Conservation (phyloP, 2,797 vertebrate genomes). For the Trachurus trachurus region DNA sequence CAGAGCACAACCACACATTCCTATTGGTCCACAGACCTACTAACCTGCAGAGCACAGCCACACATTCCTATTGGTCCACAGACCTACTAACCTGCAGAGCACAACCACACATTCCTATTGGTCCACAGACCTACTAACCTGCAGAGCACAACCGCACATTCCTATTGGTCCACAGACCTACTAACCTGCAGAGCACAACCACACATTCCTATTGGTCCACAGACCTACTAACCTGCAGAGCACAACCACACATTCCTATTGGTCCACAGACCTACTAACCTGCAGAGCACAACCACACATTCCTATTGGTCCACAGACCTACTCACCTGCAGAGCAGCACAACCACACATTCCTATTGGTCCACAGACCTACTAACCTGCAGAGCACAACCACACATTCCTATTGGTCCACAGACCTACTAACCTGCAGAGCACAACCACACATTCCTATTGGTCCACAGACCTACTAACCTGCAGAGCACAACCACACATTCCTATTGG, state of each 20-base stretch:
- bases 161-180: background rate
- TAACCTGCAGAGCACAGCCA: conserved; percentile 82
- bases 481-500: background rate
- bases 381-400: conserved; percentile 16
- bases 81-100: conserved; percentile 88
- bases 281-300: conserved; percentile 59
- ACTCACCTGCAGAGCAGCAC: conserved; percentile 84
- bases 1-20: conserved; percentile 18
- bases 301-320: background rate
- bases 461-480: conserved; percentile 87
- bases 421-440: conserved; percentile 81
- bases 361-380: conserved; percentile 89
- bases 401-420: background rate
- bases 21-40: background rate
- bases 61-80: background rate
- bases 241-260: background rate
- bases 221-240: conserved; percentile 89
- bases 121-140: conserved; percentile 88
- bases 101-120: background rate
- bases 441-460: background rate
- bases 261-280: conserved; percentile 84
- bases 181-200: conserved; percentile 83
- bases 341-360: background rate
- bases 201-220: background rate
- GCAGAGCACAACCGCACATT: conserved; percentile 29